These are phyloP conservation scores for Hozukius guyotensis DNA, from an alignment of 2,797 vertebrate species.

Conservation along the genomic window DNA sequence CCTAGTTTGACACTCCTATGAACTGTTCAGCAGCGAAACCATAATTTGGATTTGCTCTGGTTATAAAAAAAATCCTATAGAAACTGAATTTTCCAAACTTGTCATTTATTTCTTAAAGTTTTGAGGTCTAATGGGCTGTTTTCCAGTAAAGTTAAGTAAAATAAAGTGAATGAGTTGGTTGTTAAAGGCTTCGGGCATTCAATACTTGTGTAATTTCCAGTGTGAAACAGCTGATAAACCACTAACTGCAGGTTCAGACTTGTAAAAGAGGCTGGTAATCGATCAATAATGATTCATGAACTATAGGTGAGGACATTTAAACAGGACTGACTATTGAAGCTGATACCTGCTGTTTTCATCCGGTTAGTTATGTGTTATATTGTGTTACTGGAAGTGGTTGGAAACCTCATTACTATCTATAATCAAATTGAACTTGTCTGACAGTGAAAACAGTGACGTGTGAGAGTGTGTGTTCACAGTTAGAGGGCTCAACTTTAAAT, in stretches of 20 bases:
- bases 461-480: neutral
- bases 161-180: neutral
- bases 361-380: neutral
- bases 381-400: neutral
- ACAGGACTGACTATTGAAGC: constrained; percentile 7
- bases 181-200: neutral
- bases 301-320: neutral
- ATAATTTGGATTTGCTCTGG: no score
- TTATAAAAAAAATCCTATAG: fast-evolving
- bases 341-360: neutral
- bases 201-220: neutral
- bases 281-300: constrained; percentile 13
- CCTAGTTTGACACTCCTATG: fast-evolving
- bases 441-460: neutral
- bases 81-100: neutral
- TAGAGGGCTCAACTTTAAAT: neutral
- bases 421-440: neutral
- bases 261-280: neutral
- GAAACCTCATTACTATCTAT: neutral
- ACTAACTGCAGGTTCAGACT: neutral
- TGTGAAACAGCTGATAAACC: constrained; percentile 1
- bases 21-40: no score
- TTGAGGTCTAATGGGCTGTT: neutral
- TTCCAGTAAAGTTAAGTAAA: neutral
- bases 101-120: neutral